Evolutionary conservation across 2,113 vertebrate genomes (phyloP), one percentile per base, ranked within the genome.

Genomic region (Pygoscelis antarcticus): DNA sequence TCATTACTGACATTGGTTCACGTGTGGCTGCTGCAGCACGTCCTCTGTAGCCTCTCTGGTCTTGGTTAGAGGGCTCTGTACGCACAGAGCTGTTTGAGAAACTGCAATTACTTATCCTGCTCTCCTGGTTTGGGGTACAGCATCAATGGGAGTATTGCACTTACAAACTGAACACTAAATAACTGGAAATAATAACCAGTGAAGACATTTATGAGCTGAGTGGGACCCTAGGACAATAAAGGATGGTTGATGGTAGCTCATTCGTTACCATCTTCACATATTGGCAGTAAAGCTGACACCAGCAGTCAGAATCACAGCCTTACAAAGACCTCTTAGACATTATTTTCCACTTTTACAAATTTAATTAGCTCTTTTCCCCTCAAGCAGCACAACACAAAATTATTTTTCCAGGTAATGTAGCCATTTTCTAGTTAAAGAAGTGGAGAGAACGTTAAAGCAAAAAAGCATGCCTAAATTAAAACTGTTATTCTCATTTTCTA

Each of bases 21-120:
- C 1, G 0, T 9, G 57, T 10, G 62, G 70, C 69, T 55, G 55
- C 61, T 34, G 49, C 57, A 30, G 55, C 0, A 0, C 1, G 0
- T 58, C 75, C 65, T 69, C 68, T 26, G 52, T 62, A 36, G 70
- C 69, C 34, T 61, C 78, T 52, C 70, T 5, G 69, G 7, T 6
- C 81, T 81, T 29, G 77, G 16, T 23, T 6, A 13, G 29, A 57
- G 38, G 60, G 38, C 42, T 86, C 15, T 11, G 36, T 2, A 16
- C 0, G 0, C 40, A 47, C 46, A 12, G n/a, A 49, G 38, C 80
- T 29, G 4, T 7, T 16, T 17, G 42, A 54, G 42, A 81, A 85
- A 11, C 27, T 46, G 62, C 78, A 16, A 1, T 42, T 3, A 12
- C 46, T 44, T 26, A 34, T 34, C 66, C 61, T 69, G 78, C 76